Base-by-base conservation (phyloP, 2,797 vertebrate genomes). In the Melanotaenia maccullochi region DNA sequence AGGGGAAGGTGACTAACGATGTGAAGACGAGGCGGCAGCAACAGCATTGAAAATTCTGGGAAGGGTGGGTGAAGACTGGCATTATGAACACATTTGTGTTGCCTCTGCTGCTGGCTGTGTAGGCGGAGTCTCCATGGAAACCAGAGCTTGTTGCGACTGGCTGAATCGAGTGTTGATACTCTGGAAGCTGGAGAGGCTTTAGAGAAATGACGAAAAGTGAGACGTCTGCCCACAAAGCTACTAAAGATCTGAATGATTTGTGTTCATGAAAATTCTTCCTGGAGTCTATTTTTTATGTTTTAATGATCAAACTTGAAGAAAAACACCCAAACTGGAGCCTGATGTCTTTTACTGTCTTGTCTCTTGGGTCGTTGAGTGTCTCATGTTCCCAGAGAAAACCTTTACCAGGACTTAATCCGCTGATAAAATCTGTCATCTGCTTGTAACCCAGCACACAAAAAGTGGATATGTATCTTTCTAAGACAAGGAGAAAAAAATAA, bases 41-140 rank as follows among this genome's bases (percentile, higher is more conserved):
- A 74, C 33, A 42, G 64, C 54, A 20, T 71, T 66, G 67, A n/a
- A 79, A 71, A 68, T 74, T 18, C 3, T 0, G 59, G 32, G 30
- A 5, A 9, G 12, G 51, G 68, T 25, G 65, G 44, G 32, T 65
- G 47, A 14, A 40, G 71, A 30, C 36, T 59, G 68, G 49, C 69
- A 57, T 59, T 25, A 60, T 44, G 20, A 60, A 57, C 49, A 55
- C 75, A 25, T 60, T 73, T 24, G 36, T 59, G 68, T 56, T 68
- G 63, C 83, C 73, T 84, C 60, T 60, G 9, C 77, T 76, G 78
- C 89, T 78, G 83, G 60, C 52, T 81, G 85, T 83, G 92, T 90
- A 81, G 94, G 92, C 80, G 87, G 85, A 0, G 88, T 93, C 76
- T 60, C 89, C 90, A 89, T 90, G 73, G 91, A 78, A 88, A 94